Evolutionary conservation across 2,113 vertebrate species (phyloP).

Genomic region (Erpornis zantholeuca): DNA sequence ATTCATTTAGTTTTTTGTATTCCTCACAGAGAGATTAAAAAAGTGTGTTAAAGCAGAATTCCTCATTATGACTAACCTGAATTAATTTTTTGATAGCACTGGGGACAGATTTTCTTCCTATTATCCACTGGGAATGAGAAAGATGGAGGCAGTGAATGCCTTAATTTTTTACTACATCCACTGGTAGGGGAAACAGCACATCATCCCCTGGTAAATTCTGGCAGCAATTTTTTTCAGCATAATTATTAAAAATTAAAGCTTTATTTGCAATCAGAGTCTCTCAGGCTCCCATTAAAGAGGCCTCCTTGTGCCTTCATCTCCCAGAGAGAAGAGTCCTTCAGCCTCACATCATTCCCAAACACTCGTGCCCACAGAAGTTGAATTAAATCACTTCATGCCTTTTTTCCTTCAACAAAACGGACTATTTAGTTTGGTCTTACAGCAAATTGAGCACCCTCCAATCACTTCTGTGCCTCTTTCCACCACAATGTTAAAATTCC

Average conservation of each 20-base stretch:
- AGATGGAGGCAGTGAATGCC: neutral
- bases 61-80: neutral
- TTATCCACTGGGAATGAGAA: neutral
- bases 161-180: neutral
- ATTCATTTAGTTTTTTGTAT: neutral
- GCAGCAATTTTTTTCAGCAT: rapidly evolving
- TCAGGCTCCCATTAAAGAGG: neutral
- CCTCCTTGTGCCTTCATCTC: neutral
- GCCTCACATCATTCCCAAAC: neutral
- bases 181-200: neutral
- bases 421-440: neutral
- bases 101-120: neutral
- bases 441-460: neutral
- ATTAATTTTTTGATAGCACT: neutral
- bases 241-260: neutral
- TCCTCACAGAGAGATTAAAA: neutral
- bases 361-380: neutral
- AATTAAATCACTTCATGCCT: neutral
- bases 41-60: neutral
- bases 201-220: neutral
- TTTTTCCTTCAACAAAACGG: neutral
- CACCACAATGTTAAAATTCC: neutral
- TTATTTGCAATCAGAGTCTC: neutral
- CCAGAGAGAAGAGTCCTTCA: neutral
- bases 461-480: neutral